phyloP scores from a whole-genome alignment of 2,888 invertebrate genomes.

The Anagyrus pseudococci region DNA sequence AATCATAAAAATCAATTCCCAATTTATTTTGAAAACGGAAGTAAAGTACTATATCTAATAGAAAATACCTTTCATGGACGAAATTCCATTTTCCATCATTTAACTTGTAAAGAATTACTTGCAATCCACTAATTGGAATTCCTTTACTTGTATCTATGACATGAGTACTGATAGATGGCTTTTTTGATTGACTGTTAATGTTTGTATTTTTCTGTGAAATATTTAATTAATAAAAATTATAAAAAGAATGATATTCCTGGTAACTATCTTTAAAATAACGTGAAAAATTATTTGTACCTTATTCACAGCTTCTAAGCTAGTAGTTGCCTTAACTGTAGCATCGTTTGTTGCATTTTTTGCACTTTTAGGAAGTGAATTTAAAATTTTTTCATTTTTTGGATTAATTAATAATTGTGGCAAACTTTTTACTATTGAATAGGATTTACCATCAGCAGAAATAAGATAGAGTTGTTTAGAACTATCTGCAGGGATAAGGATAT shows the following conservation, averaged over 20 bases:
- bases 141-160: slow-evolving; percentile 78
- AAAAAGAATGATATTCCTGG: background rate
- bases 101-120: slow-evolving; percentile 73
- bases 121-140: slow-evolving; percentile 70
- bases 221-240: background rate
- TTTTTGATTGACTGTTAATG: slow-evolving; percentile 40
- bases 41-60: too few relatives aligned
- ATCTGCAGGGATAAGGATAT: background rate
- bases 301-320: slow-evolving; percentile 43
- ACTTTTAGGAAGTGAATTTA: slow-evolving; percentile 15
- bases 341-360: too few relatives aligned
- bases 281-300: slow-evolving; percentile 40
- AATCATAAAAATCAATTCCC: slow-evolving; percentile 9
- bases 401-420: slow-evolving; percentile 22
- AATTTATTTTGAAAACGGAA: slow-evolving; percentile 5
- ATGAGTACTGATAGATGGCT: slow-evolving; percentile 75
- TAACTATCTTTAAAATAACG: background rate
- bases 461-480: slow-evolving; percentile 23
- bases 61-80: slow-evolving; percentile 65
- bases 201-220: slow-evolving; percentile 2
- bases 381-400: slow-evolving; percentile 13
- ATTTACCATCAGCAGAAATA: slow-evolving; percentile 29
- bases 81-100: slow-evolving; percentile 72
- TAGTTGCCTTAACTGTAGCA: slow-evolving; percentile 34
- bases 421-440: slow-evolving; percentile 30